Conservation (phyloP, 2,888 invertebrate species). For the Mylabris sibirica region DNA sequence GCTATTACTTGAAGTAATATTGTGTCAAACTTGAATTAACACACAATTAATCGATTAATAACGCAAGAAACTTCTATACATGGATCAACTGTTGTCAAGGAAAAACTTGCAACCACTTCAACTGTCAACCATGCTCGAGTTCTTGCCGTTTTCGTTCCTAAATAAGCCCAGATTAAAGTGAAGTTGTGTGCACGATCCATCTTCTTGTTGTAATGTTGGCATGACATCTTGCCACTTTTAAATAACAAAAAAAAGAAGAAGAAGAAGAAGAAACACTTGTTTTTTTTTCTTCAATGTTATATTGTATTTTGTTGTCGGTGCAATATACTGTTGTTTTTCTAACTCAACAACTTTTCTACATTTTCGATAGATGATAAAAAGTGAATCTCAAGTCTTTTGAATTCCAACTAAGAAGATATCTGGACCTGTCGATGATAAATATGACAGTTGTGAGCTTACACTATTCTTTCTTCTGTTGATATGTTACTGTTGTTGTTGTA, state of each 20-base stretch:
- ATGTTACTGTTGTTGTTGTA: neutral
- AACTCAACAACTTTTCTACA: neutral
- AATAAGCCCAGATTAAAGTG: slow-evolving; percentile 44
- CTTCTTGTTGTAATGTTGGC: slow-evolving; percentile 37
- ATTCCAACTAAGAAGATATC: neutral
- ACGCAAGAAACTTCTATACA: neutral
- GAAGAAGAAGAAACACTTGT: slow-evolving; percentile 19
- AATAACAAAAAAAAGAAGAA: too few relatives aligned
- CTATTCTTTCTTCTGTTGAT: neutral
- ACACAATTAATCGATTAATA: neutral
- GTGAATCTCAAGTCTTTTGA: neutral
- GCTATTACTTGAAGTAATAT: neutral
- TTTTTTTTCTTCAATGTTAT: neutral
- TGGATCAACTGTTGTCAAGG: slow-evolving; percentile 40
- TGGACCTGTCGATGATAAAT: slow-evolving; percentile 9
- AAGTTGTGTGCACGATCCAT: slow-evolving; percentile 40
- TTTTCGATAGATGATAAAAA: neutral
- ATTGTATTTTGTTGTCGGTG: slow-evolving; percentile 22
- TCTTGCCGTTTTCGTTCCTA: slow-evolving; percentile 36
- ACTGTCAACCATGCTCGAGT: slow-evolving; percentile 37
- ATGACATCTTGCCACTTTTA: slow-evolving; percentile 34
- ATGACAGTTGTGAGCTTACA: neutral
- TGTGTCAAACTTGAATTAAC: slow-evolving; percentile 2
- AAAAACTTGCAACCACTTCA: slow-evolving; percentile 43
- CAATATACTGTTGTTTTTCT: slow-evolving; percentile 6